Evolutionary conservation across 92 coral and sea anemone species (phyloP), one percentile per base, ranked within the genome.

Genomic region (Ricordea florida): DNA sequence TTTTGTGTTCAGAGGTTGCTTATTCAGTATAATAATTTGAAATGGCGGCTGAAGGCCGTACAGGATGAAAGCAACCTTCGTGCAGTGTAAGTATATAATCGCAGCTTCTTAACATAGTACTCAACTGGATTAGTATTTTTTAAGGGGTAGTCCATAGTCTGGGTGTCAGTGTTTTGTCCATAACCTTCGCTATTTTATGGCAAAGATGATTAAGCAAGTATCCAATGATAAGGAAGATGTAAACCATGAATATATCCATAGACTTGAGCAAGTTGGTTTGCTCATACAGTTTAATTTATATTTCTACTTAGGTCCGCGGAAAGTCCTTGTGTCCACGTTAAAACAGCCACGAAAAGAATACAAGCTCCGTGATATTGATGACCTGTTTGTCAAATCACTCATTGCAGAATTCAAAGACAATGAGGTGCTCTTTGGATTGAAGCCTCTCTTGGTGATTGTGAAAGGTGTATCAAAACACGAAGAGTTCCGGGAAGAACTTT

Each of bases 321-420:
- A 49, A 69, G 77, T 69, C 42, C 48, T 69, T 17, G 65, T 69
- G 31, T 43, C 64, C 27, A 69, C 49, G 24, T 45, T 69, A 14
- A 69, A 32, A 51, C 44, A 31, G 29, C 77, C 77, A 49, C 53
- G 77, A 30, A 49, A 49, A 49, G 57, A 49, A 31, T 49, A 17
- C 57, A 49, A 17, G 57, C 49, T 69, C 30, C 35, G 77, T 15
- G 77, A 69, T 28, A 51, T 69, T 11, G 77, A 69, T 55, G 74
- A 47, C 25, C 28, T 22, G 60, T 67, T 67, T 47, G 74, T 67
- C 8, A 45, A 24, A 27, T 51, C 58, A 25, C 51, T 46, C 16
- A 45, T 18, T 26, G 56, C 51, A 27, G 74, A 67, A 32, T 45
- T 67, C 27, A 32, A 25, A 48, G 61, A 45, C 10, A 67, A 67